Percentiles rank a stretch among this genome's conserved stretches.
phyloP scores from a whole-genome alignment of 92 coral and sea anemone genomes.

The Epizoanthus rinbou region DNA sequence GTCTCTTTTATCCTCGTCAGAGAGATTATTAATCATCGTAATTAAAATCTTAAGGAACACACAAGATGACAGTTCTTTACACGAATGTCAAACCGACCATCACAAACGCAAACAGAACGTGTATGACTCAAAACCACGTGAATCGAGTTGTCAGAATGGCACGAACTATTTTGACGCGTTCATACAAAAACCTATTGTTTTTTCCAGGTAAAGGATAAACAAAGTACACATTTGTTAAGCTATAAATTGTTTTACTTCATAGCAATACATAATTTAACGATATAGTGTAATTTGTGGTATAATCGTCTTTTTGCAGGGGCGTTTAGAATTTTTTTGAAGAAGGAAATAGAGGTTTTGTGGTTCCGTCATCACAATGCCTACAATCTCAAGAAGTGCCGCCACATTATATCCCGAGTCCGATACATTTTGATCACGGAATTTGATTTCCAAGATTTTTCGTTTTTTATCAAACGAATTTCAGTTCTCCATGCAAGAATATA shows the following conservation, averaged over 20 bases:
- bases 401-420: not conserved
- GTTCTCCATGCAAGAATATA: too few species aligned
- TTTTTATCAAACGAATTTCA: too few species aligned
- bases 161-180: constrained; percentile 5
- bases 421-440: not conserved
- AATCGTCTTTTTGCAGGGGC: not conserved
- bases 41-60: constrained; percentile 57
- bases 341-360: not conserved
- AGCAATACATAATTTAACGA: constrained; percentile 9
- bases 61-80: constrained; percentile 36
- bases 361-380: not conserved
- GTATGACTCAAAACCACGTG: constrained; percentile 9
- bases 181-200: constrained; percentile 32
- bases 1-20: constrained; percentile 37
- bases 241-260: constrained; percentile 28
- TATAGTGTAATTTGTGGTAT: not conserved
- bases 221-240: constrained; percentile 2
- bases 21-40: constrained; percentile 64
- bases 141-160: constrained; percentile 18
- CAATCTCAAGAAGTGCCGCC: not conserved
- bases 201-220: not conserved
- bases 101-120: constrained; percentile 31
- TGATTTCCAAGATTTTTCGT: too few species aligned
- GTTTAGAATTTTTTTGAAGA: not conserved
- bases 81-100: constrained; percentile 32